Conservation (phyloP, 2,113 vertebrate genomes). For the Lichenostomus cassidix region DNA sequence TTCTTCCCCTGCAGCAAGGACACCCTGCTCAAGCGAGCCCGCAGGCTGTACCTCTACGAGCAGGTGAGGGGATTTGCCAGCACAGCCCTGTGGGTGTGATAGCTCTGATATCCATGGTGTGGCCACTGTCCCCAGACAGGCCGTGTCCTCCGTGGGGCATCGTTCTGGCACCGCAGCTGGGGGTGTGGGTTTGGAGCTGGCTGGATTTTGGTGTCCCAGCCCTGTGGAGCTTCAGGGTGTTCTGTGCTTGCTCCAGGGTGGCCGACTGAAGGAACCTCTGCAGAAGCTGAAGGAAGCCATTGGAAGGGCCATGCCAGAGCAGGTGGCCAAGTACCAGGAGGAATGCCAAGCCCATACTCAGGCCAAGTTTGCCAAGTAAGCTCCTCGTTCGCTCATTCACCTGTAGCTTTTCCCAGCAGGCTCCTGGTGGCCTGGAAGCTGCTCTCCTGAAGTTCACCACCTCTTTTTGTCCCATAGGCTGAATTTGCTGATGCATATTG, state of each 20-base stretch:
- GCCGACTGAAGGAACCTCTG: conserved; percentile 80
- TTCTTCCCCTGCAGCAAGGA: conserved; percentile 94
- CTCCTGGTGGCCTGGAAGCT: not conserved
- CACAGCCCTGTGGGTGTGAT: accelerated
- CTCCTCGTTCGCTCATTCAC: accelerated
- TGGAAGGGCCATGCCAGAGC: conserved; percentile 87
- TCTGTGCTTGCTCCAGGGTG: conserved; percentile 62
- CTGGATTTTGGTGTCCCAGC: not conserved
- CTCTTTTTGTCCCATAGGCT: not conserved
- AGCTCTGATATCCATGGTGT: accelerated
- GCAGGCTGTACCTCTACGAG: conserved; percentile 81
- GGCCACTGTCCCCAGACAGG: not conserved
- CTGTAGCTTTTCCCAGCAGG: not conserved
- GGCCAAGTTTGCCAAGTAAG: conserved; percentile 86
- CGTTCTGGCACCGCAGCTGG: accelerated
- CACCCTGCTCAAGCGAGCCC: conserved; percentile 85
- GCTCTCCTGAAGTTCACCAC: not conserved
- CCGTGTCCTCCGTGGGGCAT: accelerated
- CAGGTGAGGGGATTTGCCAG: conserved; percentile 74
- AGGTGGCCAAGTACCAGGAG: conserved; percentile 85
- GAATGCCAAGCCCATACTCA: conserved; percentile 84
- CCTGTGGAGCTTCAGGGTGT: accelerated
- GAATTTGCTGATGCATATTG: not conserved
- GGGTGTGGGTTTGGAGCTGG: not conserved
- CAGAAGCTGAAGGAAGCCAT: conserved; percentile 89